phyloP scores from a whole-genome alignment of 2,797 vertebrate species.

The Bryconaethiops microstoma region DNA sequence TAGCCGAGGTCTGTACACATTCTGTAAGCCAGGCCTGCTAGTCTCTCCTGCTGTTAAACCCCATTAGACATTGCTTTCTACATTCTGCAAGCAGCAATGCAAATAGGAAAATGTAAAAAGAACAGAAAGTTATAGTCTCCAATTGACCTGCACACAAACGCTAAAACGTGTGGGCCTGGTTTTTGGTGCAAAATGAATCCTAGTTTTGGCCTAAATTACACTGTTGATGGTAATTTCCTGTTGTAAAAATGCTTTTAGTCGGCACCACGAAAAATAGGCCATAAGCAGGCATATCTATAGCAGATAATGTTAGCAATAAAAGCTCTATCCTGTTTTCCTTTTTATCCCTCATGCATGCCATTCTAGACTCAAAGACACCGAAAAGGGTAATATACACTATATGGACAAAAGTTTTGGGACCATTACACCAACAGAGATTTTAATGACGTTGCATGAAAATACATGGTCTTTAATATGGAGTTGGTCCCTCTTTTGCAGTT shows the following conservation, averaged over 20 bases:
- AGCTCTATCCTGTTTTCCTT: too few species aligned
- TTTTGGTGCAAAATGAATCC: background rate
- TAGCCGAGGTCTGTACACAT: background rate
- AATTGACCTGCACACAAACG: background rate
- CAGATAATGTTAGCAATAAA: too few species aligned
- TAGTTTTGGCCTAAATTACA: background rate
- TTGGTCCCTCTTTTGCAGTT: too few species aligned
- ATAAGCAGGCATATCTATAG: background rate
- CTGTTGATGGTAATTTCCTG: constrained; percentile 3
- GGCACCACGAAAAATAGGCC: background rate
- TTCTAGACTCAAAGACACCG: too few species aligned
- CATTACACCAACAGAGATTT: too few species aligned
- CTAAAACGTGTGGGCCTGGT: background rate
- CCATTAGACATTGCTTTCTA: constrained; percentile 1
- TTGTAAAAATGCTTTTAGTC: background rate
- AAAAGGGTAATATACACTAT: too few species aligned
- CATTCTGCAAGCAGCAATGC: background rate
- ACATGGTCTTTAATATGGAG: too few species aligned
- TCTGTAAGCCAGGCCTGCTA: background rate
- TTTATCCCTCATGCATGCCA: too few species aligned
- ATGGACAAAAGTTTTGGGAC: too few species aligned
- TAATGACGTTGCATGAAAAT: too few species aligned
- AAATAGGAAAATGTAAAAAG: background rate
- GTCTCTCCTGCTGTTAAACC: background rate
- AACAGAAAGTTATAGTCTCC: background rate